Conservation (phyloP, 1,140 invertebrate genomes). For the Reticulitermes speratus region DNA sequence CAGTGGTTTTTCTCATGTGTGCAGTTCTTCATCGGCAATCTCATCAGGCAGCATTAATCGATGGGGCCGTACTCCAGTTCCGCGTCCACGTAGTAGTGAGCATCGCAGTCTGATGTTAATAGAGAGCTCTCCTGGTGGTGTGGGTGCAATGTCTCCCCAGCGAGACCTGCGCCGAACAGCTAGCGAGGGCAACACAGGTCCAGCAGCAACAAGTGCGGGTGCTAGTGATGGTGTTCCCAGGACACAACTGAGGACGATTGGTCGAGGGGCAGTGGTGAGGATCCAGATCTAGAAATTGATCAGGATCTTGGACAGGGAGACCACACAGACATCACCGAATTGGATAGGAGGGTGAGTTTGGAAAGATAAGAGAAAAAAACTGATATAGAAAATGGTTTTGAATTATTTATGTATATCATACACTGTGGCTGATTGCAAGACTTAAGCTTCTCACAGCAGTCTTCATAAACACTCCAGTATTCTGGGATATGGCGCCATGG, state of each 20-base stretch:
- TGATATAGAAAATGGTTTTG: no score
- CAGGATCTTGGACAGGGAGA: slow-evolving; percentile 32
- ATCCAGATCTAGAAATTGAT: slow-evolving; percentile 51
- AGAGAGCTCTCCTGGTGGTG: neutral
- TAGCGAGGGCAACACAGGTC: slow-evolving; percentile 43
- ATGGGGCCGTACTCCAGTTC: slow-evolving; percentile 11
- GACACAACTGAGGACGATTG: slow-evolving; percentile 67
- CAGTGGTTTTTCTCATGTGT: neutral
- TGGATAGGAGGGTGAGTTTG: slow-evolving; percentile 58
- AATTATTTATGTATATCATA: no score
- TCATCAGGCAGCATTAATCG: slow-evolving; percentile 30
- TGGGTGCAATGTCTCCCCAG: neutral
- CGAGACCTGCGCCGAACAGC: slow-evolving; percentile 48
- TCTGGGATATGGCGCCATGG: no score
- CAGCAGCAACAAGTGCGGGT: slow-evolving; percentile 52
- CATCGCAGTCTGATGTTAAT: slow-evolving; percentile 31
- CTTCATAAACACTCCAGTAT: no score
- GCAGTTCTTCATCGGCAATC: slow-evolving; percentile 35
- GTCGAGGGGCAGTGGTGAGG: slow-evolving; percentile 62
- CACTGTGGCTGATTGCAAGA: no score
- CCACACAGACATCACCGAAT: slow-evolving; percentile 52
- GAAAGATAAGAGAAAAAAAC: neutral
- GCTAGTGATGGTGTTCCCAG: slow-evolving; percentile 63
- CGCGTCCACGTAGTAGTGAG: slow-evolving; percentile 32
- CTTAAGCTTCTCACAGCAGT: no score